Conservation (phyloP, 2,888 invertebrate species). For the Busseola fusca region DNA sequence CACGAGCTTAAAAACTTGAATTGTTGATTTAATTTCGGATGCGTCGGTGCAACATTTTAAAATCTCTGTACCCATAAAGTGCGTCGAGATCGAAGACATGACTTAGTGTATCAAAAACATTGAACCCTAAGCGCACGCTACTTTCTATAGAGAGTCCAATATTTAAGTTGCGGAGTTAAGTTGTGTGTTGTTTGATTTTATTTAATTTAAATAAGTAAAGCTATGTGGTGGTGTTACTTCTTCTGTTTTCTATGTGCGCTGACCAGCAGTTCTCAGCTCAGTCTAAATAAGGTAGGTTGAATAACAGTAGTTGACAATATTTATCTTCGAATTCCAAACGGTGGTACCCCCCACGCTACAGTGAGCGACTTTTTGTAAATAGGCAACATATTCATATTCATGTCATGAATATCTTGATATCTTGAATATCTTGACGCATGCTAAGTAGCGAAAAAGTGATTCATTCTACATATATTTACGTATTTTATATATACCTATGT, state of each 20-base stretch:
- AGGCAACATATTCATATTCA: slow-evolving; percentile 6
- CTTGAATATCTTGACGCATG: slow-evolving; percentile 45
- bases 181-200: slow-evolving; percentile 38
- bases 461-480: slow-evolving; percentile 24
- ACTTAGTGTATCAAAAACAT: slow-evolving; percentile 85
- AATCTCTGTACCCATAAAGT: slow-evolving; percentile 76
- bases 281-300: slow-evolving; percentile 75
- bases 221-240: slow-evolving; percentile 73
- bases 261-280: slow-evolving; percentile 63
- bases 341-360: slow-evolving; percentile 39
- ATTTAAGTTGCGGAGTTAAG: slow-evolving; percentile 50
- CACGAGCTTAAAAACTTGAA: slow-evolving; percentile 9
- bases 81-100: slow-evolving; percentile 77
- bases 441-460: slow-evolving; percentile 40
- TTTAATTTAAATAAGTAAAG: slow-evolving; percentile 25
- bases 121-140: slow-evolving; percentile 74
- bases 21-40: slow-evolving; percentile 36
- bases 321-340: slow-evolving; percentile 42
- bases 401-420: slow-evolving; percentile 25
- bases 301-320: slow-evolving; percentile 63
- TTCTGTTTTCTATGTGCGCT: slow-evolving; percentile 72
- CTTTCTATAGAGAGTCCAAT: slow-evolving; percentile 67
- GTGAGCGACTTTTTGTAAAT: slow-evolving; percentile 35
- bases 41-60: slow-evolving; percentile 78
- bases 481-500: background rate